phyloP scores from a whole-genome alignment of 2,888 invertebrate species.

The Escarpia spicata region DNA sequence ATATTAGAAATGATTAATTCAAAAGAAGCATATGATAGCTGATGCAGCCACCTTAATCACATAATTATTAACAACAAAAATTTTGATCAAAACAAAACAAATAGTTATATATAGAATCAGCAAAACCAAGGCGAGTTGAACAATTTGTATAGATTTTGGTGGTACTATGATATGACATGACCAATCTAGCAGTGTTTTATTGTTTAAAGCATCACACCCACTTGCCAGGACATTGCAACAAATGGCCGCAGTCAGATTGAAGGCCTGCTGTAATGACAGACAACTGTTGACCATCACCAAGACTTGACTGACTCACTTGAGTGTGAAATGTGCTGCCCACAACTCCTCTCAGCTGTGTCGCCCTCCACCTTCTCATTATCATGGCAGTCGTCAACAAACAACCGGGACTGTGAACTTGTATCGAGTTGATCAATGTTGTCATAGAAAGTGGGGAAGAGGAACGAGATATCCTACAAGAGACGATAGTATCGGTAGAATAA shows the following conservation, averaged over 20 bases:
- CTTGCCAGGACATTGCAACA: too few species aligned
- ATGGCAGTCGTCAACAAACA: constrained; percentile 71
- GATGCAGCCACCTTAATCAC: too few species aligned
- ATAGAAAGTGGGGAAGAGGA: constrained; percentile 74
- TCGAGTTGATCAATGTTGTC: constrained; percentile 71
- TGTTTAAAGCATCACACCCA: too few species aligned
- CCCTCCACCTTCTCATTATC: constrained; percentile 31
- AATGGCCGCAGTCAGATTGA: neutral
- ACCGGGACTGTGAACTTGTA: constrained; percentile 67
- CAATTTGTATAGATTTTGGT: too few species aligned
- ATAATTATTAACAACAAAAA: too few species aligned
- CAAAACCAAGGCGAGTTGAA: too few species aligned
- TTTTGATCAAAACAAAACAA: too few species aligned
- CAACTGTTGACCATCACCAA: neutral
- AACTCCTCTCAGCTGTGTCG: neutral
- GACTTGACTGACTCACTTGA: neutral
- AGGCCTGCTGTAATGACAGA: neutral
- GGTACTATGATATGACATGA: too few species aligned
- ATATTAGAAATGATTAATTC: too few species aligned
- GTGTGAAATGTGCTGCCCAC: neutral
- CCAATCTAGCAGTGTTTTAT: too few species aligned
- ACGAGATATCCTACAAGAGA: constrained; percentile 55
- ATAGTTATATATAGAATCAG: too few species aligned
- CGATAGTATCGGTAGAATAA: neutral
- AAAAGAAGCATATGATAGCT: too few species aligned